phyloP scores from a whole-genome alignment of 2,113 vertebrate species.

The Lontra canadensis region DNA sequence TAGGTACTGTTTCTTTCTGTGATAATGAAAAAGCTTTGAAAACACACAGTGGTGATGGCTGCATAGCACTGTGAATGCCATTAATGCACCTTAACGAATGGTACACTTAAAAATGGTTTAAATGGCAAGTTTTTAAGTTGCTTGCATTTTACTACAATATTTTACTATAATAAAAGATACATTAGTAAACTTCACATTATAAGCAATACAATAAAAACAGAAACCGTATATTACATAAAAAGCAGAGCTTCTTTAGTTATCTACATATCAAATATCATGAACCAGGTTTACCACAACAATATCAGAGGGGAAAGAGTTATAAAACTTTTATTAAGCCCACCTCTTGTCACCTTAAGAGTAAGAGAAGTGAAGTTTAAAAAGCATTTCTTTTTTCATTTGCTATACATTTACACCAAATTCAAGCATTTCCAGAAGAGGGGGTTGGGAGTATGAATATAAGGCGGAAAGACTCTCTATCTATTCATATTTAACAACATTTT shows the following conservation, averaged over 20 bases:
- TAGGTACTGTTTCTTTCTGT: not conserved
- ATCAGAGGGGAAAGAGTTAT: not conserved
- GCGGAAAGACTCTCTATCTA: not conserved
- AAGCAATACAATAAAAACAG: constrained; percentile 16
- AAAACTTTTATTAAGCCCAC: not conserved
- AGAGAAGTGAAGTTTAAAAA: not conserved
- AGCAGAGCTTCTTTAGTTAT: constrained; percentile 5
- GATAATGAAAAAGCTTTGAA: not conserved
- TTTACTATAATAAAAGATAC: not conserved
- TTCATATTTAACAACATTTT: not conserved
- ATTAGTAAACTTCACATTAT: not conserved
- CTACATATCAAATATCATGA: not conserved
- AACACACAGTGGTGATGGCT: not conserved
- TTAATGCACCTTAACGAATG: not conserved
- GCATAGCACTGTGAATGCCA: not conserved
- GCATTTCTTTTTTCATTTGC: not conserved
- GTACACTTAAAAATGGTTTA: not conserved
- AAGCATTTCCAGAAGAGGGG: not conserved
- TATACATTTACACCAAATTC: not conserved
- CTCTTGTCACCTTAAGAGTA: not conserved
- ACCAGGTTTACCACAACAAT: not conserved
- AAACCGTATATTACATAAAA: not conserved
- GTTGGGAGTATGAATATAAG: not conserved
- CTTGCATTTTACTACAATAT: not conserved
- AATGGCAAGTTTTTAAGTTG: not conserved